Conservation (phyloP, 1,140 invertebrate species). For the Drosophila chauvacae region DNA sequence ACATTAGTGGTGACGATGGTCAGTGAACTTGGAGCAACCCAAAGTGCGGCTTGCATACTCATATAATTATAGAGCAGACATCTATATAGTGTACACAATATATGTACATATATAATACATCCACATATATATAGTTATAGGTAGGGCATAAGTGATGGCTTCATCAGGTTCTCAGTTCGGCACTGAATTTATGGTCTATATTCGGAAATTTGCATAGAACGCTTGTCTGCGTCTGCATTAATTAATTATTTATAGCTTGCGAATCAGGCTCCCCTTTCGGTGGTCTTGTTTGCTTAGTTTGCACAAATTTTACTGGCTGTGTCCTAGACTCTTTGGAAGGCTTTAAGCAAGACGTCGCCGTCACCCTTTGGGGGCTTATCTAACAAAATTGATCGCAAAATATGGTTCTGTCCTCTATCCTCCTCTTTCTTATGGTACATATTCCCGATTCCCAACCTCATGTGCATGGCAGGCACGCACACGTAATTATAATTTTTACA, state of each 20-base stretch:
- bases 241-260: slow-evolving; percentile 81
- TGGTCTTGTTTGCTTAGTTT: slow-evolving; percentile 60
- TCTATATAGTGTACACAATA: background rate
- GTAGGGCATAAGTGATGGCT: slow-evolving; percentile 58
- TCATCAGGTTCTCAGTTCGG: slow-evolving; percentile 61
- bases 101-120: slow-evolving; percentile 4
- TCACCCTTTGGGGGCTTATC: slow-evolving; percentile 57
- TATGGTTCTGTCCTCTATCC: slow-evolving; percentile 53
- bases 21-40: slow-evolving; percentile 64
- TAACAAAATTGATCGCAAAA: slow-evolving; percentile 75
- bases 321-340: slow-evolving; percentile 11
- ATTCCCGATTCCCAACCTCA: slow-evolving; percentile 33
- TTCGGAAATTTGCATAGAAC: slow-evolving; percentile 76
- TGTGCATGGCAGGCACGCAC: slow-evolving; percentile 64
- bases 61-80: slow-evolving; percentile 13
- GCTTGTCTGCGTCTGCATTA: slow-evolving; percentile 69
- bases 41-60: slow-evolving; percentile 3
- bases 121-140: slow-evolving; percentile 4
- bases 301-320: slow-evolving; percentile 51
- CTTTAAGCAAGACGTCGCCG: slow-evolving; percentile 43
- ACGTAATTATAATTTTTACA: slow-evolving; percentile 84
- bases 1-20: slow-evolving; percentile 36
- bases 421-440: background rate
- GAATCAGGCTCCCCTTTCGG: slow-evolving; percentile 43
- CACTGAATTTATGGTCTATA: slow-evolving; percentile 77